Evolutionary conservation across 2,888 invertebrate species (phyloP).

Genomic region (Diachrysia chrysitis): DNA sequence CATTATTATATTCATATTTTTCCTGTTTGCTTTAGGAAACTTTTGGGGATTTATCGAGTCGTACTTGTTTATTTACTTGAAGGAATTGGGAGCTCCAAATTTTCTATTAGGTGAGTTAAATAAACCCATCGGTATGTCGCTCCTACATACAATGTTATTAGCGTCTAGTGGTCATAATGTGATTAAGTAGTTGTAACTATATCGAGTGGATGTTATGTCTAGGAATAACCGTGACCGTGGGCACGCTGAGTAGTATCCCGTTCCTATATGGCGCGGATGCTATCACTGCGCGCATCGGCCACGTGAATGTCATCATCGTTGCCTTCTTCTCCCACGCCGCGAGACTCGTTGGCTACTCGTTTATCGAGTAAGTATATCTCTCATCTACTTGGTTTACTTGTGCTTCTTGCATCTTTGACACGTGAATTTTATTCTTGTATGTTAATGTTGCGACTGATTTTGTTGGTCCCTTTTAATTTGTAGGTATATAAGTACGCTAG

Average conservation of each 20-base stretch:
- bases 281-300: constrained; percentile 94
- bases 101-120: constrained; percentile 92
- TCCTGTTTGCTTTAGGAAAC: constrained; percentile 94
- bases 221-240: constrained; percentile 95
- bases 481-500: too few species aligned
- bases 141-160: constrained; percentile 30
- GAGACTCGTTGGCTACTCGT: constrained; percentile 94
- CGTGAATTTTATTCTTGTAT: constrained; percentile 37
- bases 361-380: constrained; percentile 93
- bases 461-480: too few species aligned
- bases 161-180: constrained; percentile 26
- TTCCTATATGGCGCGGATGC: constrained; percentile 95
- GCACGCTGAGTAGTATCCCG: constrained; percentile 94
- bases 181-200: constrained; percentile 26
- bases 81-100: constrained; percentile 95
- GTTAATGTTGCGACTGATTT: too few species aligned
- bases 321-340: constrained; percentile 96
- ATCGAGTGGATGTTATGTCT: constrained; percentile 64
- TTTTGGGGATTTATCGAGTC: constrained; percentile 97
- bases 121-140: constrained; percentile 5
- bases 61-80: constrained; percentile 95
- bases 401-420: constrained; percentile 20
- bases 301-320: constrained; percentile 94
- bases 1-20: constrained; percentile 94
- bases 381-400: constrained; percentile 40